A percentile compares a stretch with the other conserved stretches of the same genome.
These are phyloP conservation scores for Tridacna crocea DNA, from an alignment of 2,888 invertebrate genomes.

Conservation along the genomic window DNA sequence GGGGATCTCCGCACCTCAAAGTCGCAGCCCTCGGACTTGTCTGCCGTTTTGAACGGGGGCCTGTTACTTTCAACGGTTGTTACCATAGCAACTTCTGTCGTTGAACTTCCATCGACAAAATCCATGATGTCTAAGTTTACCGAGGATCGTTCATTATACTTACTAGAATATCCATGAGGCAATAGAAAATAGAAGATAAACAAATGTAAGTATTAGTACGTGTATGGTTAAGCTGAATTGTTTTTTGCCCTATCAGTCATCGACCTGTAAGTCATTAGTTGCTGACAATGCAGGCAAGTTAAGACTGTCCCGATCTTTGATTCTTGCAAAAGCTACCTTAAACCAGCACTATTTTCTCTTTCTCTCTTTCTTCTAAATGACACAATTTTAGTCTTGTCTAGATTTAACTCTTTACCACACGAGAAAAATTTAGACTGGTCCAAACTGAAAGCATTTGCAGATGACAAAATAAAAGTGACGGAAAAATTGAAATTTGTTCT, in stretches of 20 bases:
- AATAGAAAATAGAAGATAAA: conserved; percentile 39
- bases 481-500: too few species aligned
- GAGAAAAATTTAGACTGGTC: too few species aligned
- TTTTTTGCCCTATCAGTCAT: too few species aligned
- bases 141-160: conserved; percentile 74
- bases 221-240: too few species aligned
- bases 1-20: conserved; percentile 28
- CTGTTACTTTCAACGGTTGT: background rate
- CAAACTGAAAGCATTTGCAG: too few species aligned
- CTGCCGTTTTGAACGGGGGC: conserved; percentile 1
- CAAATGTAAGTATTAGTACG: background rate
- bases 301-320: too few species aligned
- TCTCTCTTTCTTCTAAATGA: background rate
- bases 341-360: background rate
- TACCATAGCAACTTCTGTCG: conserved; percentile 25
- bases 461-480: too few species aligned
- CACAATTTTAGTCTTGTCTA: too few species aligned
- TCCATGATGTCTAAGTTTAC: conserved; percentile 60
- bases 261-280: too few species aligned
- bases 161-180: conserved; percentile 66
- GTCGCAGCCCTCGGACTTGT: conserved; percentile 1
- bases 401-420: too few species aligned
- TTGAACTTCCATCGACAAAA: conserved; percentile 48
- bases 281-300: too few species aligned
- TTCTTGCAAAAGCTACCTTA: too few species aligned